These are phyloP conservation scores for Takifugu bimaculatus DNA, from an alignment of 2,113 vertebrate species.

Conservation along the genomic window DNA sequence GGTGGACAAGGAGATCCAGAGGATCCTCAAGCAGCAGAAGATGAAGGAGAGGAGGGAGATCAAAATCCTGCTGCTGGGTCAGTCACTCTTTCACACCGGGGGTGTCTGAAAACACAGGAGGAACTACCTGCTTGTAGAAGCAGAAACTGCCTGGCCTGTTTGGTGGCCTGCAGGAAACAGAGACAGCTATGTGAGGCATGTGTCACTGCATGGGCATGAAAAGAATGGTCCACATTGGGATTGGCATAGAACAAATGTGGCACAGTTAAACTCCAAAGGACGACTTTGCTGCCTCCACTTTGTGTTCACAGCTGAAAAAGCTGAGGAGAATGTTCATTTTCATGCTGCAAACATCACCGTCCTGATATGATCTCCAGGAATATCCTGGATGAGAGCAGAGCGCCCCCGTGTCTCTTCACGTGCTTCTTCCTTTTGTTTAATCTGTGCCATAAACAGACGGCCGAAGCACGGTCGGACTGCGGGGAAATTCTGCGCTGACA, in stretches of 20 bases:
- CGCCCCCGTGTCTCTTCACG: no score
- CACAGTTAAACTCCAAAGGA: no score
- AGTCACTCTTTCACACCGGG: constrained; percentile 25
- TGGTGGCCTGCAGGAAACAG: constrained; percentile 6
- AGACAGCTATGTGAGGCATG: constrained; percentile 43
- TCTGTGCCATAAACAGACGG: no score
- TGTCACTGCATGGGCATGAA: constrained; percentile 34
- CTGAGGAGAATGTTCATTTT: no score
- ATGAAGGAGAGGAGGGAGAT: constrained; percentile 76
- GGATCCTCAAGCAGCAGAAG: constrained; percentile 78
- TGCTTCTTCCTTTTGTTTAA: no score
- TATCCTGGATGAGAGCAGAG: no score
- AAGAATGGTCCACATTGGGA: constrained; percentile 28
- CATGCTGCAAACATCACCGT: no score
- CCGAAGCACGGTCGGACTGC: no score
- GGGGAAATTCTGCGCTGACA: no score
- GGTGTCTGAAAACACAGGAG: not conserved
- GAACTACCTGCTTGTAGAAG: not conserved
- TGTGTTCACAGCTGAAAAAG: no score
- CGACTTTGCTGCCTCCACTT: no score
- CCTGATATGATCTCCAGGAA: no score
- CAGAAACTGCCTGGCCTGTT: constrained; percentile 33
- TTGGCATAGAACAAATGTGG: not conserved
- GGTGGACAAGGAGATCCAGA: constrained; percentile 80
- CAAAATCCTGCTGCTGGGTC: constrained; percentile 86